These are phyloP conservation scores for Anthophora plumipes DNA, from an alignment of 2,888 invertebrate species.

Conservation along the genomic window DNA sequence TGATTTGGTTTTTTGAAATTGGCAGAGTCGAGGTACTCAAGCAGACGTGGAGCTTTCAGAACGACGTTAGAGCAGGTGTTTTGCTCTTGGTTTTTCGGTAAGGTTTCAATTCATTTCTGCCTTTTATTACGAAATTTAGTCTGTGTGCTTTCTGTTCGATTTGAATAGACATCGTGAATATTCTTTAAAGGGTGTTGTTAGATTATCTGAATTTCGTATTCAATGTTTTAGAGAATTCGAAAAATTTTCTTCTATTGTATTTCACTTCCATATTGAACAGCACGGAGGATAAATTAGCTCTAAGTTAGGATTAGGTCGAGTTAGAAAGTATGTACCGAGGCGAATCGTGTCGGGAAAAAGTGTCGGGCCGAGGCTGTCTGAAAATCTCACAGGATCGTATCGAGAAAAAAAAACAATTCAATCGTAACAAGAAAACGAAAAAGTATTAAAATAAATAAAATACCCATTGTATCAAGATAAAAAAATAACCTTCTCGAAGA, in stretches of 20 bases:
- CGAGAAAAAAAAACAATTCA: no score
- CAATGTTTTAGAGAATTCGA: no score
- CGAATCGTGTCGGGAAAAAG: not conserved
- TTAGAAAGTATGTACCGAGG: not conserved
- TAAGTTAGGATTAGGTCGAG: no score
- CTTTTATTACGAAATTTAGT: not conserved
- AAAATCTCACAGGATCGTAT: no score
- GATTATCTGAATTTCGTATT: not conserved
- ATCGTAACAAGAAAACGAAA: no score
- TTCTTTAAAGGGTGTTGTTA: not conserved
- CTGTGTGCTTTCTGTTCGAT: no score
- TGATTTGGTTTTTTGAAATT: not conserved
- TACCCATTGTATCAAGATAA: no score
- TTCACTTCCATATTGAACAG: no score
- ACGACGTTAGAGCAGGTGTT: slow-evolving; percentile 1
- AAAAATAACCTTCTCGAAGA: no score
- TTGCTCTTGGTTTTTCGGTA: not conserved
- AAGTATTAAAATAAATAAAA: no score
- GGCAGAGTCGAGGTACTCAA: not conserved
- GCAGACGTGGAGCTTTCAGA: not conserved
- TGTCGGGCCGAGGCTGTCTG: not conserved
- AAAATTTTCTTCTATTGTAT: not conserved
- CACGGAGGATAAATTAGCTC: fast-evolving
- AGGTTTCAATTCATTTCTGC: not conserved
- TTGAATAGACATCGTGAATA: no score